Percentiles rank a stretch among this genome's conserved stretches.
Conservation (phyloP, 2,888 invertebrate species). For the Ganaspis brasiliensis region DNA sequence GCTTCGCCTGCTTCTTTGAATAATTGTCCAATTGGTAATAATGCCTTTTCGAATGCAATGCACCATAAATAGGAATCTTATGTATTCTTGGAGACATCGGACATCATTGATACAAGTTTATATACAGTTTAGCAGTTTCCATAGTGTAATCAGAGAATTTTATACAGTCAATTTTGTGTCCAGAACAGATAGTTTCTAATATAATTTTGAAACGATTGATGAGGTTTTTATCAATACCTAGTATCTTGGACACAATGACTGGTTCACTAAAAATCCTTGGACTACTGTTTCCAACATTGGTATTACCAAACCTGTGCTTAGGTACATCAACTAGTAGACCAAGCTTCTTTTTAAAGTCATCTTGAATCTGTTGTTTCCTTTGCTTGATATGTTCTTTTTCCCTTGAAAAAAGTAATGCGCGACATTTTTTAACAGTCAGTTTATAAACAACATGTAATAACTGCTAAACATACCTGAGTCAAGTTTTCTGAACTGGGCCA, state of each 20-base stretch:
- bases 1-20: constrained; percentile 71
- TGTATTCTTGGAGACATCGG: constrained; percentile 69
- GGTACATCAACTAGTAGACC: constrained; percentile 56
- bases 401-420: constrained; percentile 19
- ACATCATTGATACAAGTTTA: constrained; percentile 69
- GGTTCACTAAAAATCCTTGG: too few relatives aligned
- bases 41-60: constrained; percentile 63
- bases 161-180: constrained; percentile 54
- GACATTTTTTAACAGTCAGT: constrained; percentile 49
- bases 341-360: constrained; percentile 61
- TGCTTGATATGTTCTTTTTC: constrained; percentile 46
- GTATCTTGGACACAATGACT: background rate
- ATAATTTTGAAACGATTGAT: constrained; percentile 70
- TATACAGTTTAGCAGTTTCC: constrained; percentile 60
- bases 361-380: constrained; percentile 60
- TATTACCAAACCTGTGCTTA: too few relatives aligned
- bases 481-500: too few relatives aligned
- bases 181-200: constrained; percentile 65
- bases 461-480: background rate
- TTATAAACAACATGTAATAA: constrained; percentile 54
- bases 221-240: constrained; percentile 63
- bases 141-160: constrained; percentile 60
- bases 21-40: constrained; percentile 68
- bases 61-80: constrained; percentile 66
- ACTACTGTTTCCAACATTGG: too few relatives aligned